Conservation (phyloP, 2,113 vertebrate genomes). For the Percopsis transmontana region DNA sequence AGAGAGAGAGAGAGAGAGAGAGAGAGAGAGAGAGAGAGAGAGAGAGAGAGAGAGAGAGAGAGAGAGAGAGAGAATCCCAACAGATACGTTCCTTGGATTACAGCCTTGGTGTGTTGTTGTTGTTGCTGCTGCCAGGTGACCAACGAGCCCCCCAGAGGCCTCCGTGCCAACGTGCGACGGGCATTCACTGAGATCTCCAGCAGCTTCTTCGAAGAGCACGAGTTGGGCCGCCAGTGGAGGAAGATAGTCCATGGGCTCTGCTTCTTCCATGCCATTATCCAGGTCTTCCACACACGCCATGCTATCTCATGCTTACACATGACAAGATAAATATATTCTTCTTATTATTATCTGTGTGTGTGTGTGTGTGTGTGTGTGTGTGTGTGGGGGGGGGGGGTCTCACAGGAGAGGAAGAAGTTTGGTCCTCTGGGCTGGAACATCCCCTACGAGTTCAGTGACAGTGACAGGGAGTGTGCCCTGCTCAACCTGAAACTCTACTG, state of each 20-base stretch:
- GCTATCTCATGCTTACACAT: not conserved
- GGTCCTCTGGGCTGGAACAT: conserved; percentile 85
- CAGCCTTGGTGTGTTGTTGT: not conserved
- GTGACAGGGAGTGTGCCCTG: conserved; percentile 84
- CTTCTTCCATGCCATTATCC: conserved; percentile 83
- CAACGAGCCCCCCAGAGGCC: conserved; percentile 83
- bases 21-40: too few relatives aligned
- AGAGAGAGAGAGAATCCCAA: too few relatives aligned
- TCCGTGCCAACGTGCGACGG: conserved; percentile 79
- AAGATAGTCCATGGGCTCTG: conserved; percentile 81
- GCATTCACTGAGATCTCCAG: conserved; percentile 81
- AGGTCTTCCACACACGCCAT: conserved; percentile 54
- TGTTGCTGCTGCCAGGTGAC: conserved; percentile 70
- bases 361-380: conserved; percentile 18
- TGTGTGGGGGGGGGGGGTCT: conserved; percentile 25
- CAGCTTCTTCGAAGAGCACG: conserved; percentile 80
- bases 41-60: too few relatives aligned
- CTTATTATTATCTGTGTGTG: not conserved
- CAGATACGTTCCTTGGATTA: too few relatives aligned
- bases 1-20: too few relatives aligned
- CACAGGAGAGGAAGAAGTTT: conserved; percentile 85
- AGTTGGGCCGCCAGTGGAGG: conserved; percentile 77
- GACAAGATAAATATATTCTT: not conserved
- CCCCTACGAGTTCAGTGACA: conserved; percentile 84
- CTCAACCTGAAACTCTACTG: conserved; percentile 83